These are phyloP conservation scores for Parelbella ahira DNA, from an alignment of 2,888 invertebrate genomes.

Conservation along the genomic window DNA sequence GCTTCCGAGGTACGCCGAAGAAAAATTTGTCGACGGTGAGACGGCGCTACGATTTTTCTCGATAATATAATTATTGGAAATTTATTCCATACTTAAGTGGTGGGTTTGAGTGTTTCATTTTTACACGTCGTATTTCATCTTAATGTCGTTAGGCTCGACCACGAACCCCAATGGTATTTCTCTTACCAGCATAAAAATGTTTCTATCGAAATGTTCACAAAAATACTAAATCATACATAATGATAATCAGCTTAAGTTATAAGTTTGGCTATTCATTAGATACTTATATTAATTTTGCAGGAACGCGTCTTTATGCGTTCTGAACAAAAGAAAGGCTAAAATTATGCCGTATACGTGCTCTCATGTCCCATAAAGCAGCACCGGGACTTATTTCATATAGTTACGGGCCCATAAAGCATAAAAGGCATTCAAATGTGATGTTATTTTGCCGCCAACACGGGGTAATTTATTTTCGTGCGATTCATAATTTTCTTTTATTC, in stretches of 20 bases:
- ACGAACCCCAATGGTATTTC: too few relatives aligned
- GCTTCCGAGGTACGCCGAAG: conserved; percentile 65
- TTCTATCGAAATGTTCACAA: too few relatives aligned
- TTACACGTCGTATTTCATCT: conserved; percentile 19
- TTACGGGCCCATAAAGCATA: conserved; percentile 78
- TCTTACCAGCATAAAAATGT: too few relatives aligned
- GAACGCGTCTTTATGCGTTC: not conserved
- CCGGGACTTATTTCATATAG: conserved; percentile 76
- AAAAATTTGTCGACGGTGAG: conserved; percentile 64
- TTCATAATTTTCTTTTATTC: conserved; percentile 82
- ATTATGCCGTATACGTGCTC: conserved; percentile 74
- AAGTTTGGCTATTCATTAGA: too few relatives aligned
- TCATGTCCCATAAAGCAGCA: conserved; percentile 69
- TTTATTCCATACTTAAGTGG: conserved; percentile 64
- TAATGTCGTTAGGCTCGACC: not conserved
- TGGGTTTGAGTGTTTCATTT: conserved; percentile 25
- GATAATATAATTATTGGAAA: conserved; percentile 80
- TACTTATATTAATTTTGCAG: too few relatives aligned
- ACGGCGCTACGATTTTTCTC: conserved; percentile 55
- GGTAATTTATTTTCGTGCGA: conserved; percentile 79
- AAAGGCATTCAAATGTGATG: conserved; percentile 81
- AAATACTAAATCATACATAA: too few relatives aligned
- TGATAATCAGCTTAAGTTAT: not conserved
- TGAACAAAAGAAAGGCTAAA: conserved; percentile 55
- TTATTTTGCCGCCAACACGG: conserved; percentile 80